Base-by-base conservation (phyloP, 2,888 invertebrate genomes). In the Spodoptera littoralis region DNA sequence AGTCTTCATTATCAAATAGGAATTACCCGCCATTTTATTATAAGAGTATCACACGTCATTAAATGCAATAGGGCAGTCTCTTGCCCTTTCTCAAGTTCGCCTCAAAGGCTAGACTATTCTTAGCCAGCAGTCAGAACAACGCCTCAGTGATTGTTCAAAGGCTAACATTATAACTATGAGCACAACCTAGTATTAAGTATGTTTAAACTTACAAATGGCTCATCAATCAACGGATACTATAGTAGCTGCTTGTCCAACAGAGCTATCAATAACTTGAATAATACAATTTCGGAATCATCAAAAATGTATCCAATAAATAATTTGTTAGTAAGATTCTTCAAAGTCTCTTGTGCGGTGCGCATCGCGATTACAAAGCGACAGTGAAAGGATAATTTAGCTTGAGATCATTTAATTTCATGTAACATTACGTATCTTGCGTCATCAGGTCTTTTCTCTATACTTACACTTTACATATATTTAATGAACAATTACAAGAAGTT, bases 181-280 rank as follows among this genome's bases (percentile, higher is more conserved):
- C 84, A 86, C 86, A 86, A 84, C 84, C 84, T 84, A 86, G 77
- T 60, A 68, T 78, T 81, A 82, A 81, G 75, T 81, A 73, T 78
- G 79, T 63, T 69, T 76, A 73, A 75, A 72, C 59, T 71, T 71
- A 71, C 27, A 70, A 74, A 80, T 73, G 74, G 73, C 76, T 80
- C 73, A 73, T 54, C 60, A 45, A 65, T 9, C 36, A 53, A 58
- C 55, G 76, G 60, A 73, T 53, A 64, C 60, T 13, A 45, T n/a
- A 65, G 49, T 65, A 80, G 76, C 71, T 77, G 77, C 78, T 70
- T 27, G 49, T 46, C 24, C 43, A 12, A 48, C 47, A 50, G 60
- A 54, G 22, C 3, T 52, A 57, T 74, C 41, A 30, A 52, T 56
- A 55, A 59, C 12, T 30, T 41, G 51, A 45, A 49, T 24, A 43